phyloP scores from a whole-genome alignment of 2,113 vertebrate species.

The Otolemur garnettii region DNA sequence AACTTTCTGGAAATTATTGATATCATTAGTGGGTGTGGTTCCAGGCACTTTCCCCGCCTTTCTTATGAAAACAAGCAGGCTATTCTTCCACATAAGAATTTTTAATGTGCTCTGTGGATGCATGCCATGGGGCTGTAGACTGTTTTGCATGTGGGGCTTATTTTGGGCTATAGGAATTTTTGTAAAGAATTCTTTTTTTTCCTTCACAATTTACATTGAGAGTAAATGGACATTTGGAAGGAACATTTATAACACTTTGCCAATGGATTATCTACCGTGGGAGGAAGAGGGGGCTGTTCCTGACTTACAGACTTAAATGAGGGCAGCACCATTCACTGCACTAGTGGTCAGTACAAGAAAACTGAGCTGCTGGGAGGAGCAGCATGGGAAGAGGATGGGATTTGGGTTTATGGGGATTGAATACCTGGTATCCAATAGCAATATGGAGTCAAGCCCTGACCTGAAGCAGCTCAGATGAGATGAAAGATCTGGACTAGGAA shows the following conservation, averaged over 20 bases:
- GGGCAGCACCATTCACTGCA: background rate
- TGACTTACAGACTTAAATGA: background rate
- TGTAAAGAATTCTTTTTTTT: background rate
- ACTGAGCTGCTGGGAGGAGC: background rate
- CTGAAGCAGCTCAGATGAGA: background rate
- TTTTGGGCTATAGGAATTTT: background rate
- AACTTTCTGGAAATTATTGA: constrained; percentile 60
- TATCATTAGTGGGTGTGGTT: constrained; percentile 43
- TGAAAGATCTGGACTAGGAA: background rate
- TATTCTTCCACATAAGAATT: constrained; percentile 28
- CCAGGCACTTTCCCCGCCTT: background rate
- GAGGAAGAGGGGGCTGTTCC: background rate
- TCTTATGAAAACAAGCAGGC: constrained; percentile 61
- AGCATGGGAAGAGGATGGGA: background rate
- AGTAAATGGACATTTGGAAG: background rate
- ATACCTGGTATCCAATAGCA: background rate
- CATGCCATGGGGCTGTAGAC: background rate
- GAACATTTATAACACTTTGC: too few species aligned
- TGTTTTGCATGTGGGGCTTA: background rate
- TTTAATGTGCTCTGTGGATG: background rate
- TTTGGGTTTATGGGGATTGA: background rate
- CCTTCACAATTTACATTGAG: background rate
- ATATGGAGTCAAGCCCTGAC: background rate
- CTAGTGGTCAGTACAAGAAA: background rate
- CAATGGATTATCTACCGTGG: too few species aligned